Base-by-base conservation (phyloP, 2,797 vertebrate genomes). In the Melanogrammus aeglefinus region DNA sequence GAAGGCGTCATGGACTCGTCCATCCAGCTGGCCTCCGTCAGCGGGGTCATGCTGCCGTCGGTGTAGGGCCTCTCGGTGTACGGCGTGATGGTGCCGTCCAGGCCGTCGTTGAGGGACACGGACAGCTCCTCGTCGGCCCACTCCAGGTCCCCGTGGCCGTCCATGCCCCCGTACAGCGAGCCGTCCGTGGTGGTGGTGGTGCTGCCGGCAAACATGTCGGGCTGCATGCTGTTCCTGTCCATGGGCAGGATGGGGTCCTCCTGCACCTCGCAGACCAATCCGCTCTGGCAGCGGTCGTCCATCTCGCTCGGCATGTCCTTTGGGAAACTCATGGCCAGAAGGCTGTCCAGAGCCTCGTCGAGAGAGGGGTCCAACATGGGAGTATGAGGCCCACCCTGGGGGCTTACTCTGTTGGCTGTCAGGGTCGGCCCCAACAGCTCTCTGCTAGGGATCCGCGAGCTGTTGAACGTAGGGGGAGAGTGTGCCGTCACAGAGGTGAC, bases 21-120 rank as follows among this genome's bases (percentile, higher is more conserved):
- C 93, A 95, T 94, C 94, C 94, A 95, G 88, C 94, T 94, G 84
- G 92, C 92, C 80, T 95, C 94, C 0, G 93, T 95, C 88, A 94
- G 78, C 0, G 94, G 92, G 69, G 93, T 94, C 92, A 95, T 90
- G 78, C 93, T 94, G 76, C 93, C 94, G 33, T 95, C 94, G 3
- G 92, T 93, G 82, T 91, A 93, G 4, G 81, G 88, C 82, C 92
- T 88, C 81, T 95, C 94, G 0, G 94, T 95, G 89, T 92, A 92
- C 0, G 94, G 92, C 0, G 94, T 93, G 90, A 95, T 88, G 72
- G 91, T 93, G 75, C 93, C 94, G 12, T 94, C 94, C 72, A 88
- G 77, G 0, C 91, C 89, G 0, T 95, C 93, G 0, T 94, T 92
- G 1, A 92, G 85, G 47, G 91, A 91, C 88, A 94, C 78, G 9